Evolutionary conservation across 2,888 invertebrate genomes (phyloP).

Genomic region (Acleris emargana): DNA sequence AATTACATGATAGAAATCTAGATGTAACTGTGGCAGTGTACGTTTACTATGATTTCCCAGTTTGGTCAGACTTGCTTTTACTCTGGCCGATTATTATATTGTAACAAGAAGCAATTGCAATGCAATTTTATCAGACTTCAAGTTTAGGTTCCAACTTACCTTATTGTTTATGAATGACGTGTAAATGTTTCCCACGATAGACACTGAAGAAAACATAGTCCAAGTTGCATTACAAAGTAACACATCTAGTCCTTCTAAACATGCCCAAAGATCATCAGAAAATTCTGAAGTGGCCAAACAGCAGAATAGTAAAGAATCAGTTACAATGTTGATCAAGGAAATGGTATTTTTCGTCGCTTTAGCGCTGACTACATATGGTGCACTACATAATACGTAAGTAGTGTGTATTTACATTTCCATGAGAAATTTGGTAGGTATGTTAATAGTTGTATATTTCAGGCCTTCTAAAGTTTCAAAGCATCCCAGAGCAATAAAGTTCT

Average conservation of each 20-base stretch:
- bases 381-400: slow-evolving; percentile 88
- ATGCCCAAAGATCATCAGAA: slow-evolving; percentile 68
- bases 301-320: slow-evolving; percentile 65
- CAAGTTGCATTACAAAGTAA: slow-evolving; percentile 74
- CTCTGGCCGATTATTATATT: slow-evolving; percentile 39
- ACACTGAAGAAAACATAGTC: slow-evolving; percentile 69
- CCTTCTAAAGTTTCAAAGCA: slow-evolving; percentile 71
- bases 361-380: slow-evolving; percentile 87
- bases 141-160: slow-evolving; percentile 51
- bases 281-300: slow-evolving; percentile 62
- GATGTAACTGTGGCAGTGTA: slow-evolving; percentile 8
- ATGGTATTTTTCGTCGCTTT: slow-evolving; percentile 85
- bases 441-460: slow-evolving; percentile 45
- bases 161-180: slow-evolving; percentile 78
- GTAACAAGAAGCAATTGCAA: slow-evolving; percentile 49
- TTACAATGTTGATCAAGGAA: slow-evolving; percentile 86
- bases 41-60: slow-evolving; percentile 25
- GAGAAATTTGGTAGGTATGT: not conserved
- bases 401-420: slow-evolving; percentile 39
- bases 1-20: slow-evolving; percentile 10
- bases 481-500: slow-evolving; percentile 87
- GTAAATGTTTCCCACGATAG: slow-evolving; percentile 82
- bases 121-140: slow-evolving; percentile 55
- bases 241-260: slow-evolving; percentile 64
- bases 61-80: slow-evolving; percentile 11